Conservation (phyloP, 2,888 invertebrate species). For the Mesorhabditis belari region DNA sequence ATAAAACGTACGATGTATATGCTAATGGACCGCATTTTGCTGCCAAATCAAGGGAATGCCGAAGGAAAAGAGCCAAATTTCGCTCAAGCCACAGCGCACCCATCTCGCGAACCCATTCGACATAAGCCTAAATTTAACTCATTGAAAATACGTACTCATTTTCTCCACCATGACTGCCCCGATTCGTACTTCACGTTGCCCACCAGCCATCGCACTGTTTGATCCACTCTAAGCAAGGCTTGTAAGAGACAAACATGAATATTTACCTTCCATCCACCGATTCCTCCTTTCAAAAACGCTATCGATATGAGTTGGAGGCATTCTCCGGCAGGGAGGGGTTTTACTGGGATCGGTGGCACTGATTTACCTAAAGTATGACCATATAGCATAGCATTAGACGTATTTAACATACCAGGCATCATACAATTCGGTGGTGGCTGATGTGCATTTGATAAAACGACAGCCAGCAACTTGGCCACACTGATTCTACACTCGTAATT, state of each 20-base stretch:
- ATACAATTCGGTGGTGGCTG: constrained; percentile 24
- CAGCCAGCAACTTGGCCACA: constrained; percentile 83
- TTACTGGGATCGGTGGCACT: constrained; percentile 65
- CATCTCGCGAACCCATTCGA: constrained; percentile 84
- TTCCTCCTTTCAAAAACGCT: constrained; percentile 75
- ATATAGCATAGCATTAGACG: constrained; percentile 57
- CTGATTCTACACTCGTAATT: constrained; percentile 85
- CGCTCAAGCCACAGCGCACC: constrained; percentile 87
- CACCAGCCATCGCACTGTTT: constrained; percentile 67
- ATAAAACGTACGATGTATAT: constrained; percentile 29
- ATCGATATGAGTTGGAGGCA: neutral
- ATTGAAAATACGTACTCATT: neutral
- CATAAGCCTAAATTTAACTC: constrained; percentile 68
- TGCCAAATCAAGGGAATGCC: constrained; percentile 67
- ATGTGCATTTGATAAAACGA: constrained; percentile 67
- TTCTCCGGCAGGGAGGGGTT: neutral
- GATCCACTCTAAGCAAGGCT: neutral
- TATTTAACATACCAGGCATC: neutral
- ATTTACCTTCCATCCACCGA: neutral
- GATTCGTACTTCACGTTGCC: constrained; percentile 89
- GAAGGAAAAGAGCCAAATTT: constrained; percentile 76
- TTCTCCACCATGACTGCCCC: constrained; percentile 80
- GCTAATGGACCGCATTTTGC: constrained; percentile 30
- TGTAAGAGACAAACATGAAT: too few species aligned
- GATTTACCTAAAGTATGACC: constrained; percentile 76